A percentile compares a stretch with the other conserved stretches of the same genome.
These are phyloP conservation scores for Heliconius cydno DNA, from an alignment of 2,888 invertebrate genomes.

Conservation along the genomic window DNA sequence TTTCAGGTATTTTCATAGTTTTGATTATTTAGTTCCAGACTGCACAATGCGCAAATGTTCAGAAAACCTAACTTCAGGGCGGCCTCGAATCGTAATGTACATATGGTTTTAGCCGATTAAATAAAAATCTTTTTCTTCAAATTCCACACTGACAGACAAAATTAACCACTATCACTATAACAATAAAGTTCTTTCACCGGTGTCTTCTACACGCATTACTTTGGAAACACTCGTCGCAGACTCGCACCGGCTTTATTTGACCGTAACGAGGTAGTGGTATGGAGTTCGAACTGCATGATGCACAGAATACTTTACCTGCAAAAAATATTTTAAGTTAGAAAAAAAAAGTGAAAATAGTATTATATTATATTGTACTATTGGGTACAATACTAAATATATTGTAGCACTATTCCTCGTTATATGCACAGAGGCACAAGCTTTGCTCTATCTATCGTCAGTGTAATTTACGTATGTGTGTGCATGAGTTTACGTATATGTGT, in stretches of 20 bases:
- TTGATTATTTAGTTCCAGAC: too few species aligned
- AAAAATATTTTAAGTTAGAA: slow-evolving; percentile 42
- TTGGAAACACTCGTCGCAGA: slow-evolving; percentile 93
- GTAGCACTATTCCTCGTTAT: too few species aligned
- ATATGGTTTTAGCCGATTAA: neutral
- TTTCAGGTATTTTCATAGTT: neutral
- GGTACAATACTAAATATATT: too few species aligned
- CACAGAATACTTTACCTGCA: slow-evolving; percentile 93
- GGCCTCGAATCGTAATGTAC: neutral
- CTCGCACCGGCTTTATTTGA: slow-evolving; percentile 95
- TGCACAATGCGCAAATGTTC: neutral
- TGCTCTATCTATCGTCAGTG: too few species aligned
- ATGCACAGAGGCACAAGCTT: too few species aligned
- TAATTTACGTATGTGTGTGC: too few species aligned
- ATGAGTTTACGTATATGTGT: too few species aligned
- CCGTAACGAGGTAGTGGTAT: slow-evolving; percentile 97
- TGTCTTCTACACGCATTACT: slow-evolving; percentile 57
- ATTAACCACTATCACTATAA: neutral
- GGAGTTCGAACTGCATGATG: slow-evolving; percentile 95
- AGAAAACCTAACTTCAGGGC: neutral
- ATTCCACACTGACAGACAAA: neutral
- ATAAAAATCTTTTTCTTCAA: neutral
- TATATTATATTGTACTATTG: neutral
- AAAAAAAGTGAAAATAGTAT: neutral
- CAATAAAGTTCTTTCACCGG: slow-evolving; percentile 57